phyloP scores from a whole-genome alignment of 2,113 vertebrate genomes.

The Cyprinus carpio region DNA sequence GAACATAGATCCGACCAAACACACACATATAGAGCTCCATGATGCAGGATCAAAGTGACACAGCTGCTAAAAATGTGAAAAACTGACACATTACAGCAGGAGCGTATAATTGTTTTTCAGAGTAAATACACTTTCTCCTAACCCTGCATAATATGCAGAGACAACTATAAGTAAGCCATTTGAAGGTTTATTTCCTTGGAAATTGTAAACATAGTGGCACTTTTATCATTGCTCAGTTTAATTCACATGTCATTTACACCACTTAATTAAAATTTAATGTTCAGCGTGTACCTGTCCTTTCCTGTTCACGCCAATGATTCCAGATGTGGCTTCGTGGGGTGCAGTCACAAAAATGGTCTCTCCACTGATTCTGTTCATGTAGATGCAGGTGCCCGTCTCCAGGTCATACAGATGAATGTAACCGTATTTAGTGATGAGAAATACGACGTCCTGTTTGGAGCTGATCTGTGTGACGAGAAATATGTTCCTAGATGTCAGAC shows the following conservation, averaged over 20 bases:
- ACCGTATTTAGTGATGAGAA: constrained; percentile 96
- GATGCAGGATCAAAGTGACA: constrained; percentile 2
- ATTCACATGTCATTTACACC: background rate
- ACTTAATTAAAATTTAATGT: background rate
- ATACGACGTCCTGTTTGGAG: constrained; percentile 94
- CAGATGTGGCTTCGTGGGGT: constrained; percentile 95
- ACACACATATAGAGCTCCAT: background rate
- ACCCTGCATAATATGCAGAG: background rate
- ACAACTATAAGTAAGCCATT: background rate
- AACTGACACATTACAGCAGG: constrained; percentile 11
- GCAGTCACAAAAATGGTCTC: constrained; percentile 99
- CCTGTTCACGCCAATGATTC: constrained; percentile 97
- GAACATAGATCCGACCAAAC: background rate
- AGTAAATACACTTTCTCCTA: background rate
- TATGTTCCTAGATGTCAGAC: background rate
- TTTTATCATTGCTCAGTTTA: background rate
- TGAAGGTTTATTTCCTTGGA: background rate
- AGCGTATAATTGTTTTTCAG: background rate
- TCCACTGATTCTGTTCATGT: constrained; percentile 98
- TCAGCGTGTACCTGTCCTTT: constrained; percentile 89
- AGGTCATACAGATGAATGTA: constrained; percentile 98
- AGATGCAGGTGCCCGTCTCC: constrained; percentile 98
- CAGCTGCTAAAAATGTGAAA: constrained; percentile 7
- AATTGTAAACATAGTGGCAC: background rate
- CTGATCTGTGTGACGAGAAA: constrained; percentile 82